These are phyloP conservation scores for Crypturellus tataupa DNA, from an alignment of 2,797 vertebrate genomes.

Conservation along the genomic window DNA sequence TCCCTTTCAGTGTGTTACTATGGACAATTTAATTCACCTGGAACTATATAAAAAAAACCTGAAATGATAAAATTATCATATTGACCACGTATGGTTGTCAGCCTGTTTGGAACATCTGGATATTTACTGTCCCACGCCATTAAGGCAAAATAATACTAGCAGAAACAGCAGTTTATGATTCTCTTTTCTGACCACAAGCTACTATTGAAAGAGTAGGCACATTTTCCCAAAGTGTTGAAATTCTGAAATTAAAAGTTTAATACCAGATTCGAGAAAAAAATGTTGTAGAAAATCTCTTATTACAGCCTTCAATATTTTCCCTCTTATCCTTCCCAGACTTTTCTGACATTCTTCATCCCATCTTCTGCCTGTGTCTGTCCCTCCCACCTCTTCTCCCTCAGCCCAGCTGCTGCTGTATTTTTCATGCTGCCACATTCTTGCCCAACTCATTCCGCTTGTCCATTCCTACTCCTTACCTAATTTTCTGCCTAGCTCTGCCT, in stretches of 20 bases:
- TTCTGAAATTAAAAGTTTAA: slow-evolving; percentile 17
- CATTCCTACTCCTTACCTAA: neutral
- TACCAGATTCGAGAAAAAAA: neutral
- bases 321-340: neutral
- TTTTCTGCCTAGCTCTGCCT: neutral
- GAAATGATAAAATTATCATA: neutral
- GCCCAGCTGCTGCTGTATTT: neutral
- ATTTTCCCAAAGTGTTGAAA: neutral
- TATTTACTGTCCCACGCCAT: neutral
- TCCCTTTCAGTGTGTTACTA: neutral
- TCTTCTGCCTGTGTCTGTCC: neutral
- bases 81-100: neutral
- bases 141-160: neutral
- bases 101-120: neutral
- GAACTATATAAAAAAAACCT: neutral
- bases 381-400: neutral
- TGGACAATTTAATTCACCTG: neutral
- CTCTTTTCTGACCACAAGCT: neutral
- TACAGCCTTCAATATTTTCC: neutral
- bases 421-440: neutral
- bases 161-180: neutral
- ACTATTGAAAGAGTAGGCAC: neutral
- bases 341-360: neutral
- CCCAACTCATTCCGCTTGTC: neutral
- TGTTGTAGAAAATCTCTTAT: neutral